phyloP scores from a whole-genome alignment of 64 coral and sea anemone species.

The Montipora capricornis region DNA sequence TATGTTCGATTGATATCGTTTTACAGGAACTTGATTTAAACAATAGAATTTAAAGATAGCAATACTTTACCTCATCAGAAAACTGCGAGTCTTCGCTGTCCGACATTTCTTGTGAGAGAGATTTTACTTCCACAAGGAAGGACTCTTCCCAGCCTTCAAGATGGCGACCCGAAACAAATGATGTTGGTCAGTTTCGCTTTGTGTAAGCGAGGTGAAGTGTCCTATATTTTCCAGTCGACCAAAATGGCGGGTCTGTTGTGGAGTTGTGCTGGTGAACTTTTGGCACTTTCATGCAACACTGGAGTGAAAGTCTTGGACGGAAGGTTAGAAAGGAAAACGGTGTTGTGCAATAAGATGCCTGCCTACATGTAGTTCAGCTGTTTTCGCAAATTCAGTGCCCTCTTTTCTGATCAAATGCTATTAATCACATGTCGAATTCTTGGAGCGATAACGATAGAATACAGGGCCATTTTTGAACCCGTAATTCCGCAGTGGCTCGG shows the following conservation, averaged over 20 bases:
- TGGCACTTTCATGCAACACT: conserved; percentile 62
- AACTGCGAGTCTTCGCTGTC: conserved; percentile 86
- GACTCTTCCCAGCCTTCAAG: neutral
- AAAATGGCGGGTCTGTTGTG: conserved; percentile 78
- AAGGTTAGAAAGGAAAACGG: conserved; percentile 44
- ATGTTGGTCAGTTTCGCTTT: neutral
- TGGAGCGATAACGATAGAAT: too few species aligned
- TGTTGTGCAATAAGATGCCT: too few species aligned
- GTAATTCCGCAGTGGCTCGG: too few species aligned
- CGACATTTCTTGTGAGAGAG: conserved; percentile 55
- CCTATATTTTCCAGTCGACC: neutral
- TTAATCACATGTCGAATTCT: too few species aligned
- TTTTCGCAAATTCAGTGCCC: too few species aligned
- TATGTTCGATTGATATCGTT: neutral
- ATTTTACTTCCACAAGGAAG: too few species aligned
- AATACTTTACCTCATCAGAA: conserved; percentile 75
- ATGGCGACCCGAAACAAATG: conserved; percentile 10
- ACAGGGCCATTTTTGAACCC: too few species aligned
- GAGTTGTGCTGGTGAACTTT: conserved; percentile 49
- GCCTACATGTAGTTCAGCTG: too few species aligned
- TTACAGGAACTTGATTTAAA: neutral
- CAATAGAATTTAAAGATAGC: neutral
- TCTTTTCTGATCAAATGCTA: too few species aligned
- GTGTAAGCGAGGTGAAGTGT: neutral
- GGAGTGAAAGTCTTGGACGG: conserved; percentile 73